Conservation (phyloP, 2,888 invertebrate species). For the Mimachlamys varia region DNA sequence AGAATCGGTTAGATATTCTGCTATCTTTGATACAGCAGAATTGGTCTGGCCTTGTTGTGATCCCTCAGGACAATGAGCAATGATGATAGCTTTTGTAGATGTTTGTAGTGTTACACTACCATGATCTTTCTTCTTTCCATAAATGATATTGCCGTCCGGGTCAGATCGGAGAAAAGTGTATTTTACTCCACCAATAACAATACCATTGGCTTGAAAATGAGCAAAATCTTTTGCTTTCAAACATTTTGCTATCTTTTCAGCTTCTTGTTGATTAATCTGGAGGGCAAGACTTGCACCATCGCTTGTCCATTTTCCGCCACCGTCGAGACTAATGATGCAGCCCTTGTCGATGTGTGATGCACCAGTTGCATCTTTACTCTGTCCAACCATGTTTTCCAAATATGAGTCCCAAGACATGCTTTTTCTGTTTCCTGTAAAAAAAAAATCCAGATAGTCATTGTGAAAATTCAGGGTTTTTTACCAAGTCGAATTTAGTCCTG, state of each 20-base stretch:
- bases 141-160: conserved; percentile 60
- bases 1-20: conserved; percentile 69
- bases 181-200: conserved; percentile 57
- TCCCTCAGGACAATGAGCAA: conserved; percentile 65
- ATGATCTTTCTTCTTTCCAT: conserved; percentile 64
- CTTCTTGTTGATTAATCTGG: too few relatives aligned
- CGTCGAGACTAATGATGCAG: conserved; percentile 65
- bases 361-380: conserved; percentile 59
- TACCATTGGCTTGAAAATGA: conserved; percentile 56
- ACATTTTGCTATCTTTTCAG: conserved; percentile 52
- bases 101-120: conserved; percentile 63
- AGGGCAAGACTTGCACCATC: too few relatives aligned
- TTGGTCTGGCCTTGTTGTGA: conserved; percentile 65
- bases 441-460: too few relatives aligned
- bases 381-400: conserved; percentile 65
- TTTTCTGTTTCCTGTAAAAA: too few relatives aligned
- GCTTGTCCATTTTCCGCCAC: not conserved
- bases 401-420: conserved; percentile 54
- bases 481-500: too few relatives aligned
- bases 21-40: conserved; percentile 63
- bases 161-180: conserved; percentile 68
- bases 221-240: conserved; percentile 62
- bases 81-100: conserved; percentile 65
- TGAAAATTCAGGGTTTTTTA: too few relatives aligned
- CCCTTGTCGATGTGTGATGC: conserved; percentile 58